Evolutionary conservation across 2,888 invertebrate species (phyloP).

Genomic region (Oscheius myriophilus): DNA sequence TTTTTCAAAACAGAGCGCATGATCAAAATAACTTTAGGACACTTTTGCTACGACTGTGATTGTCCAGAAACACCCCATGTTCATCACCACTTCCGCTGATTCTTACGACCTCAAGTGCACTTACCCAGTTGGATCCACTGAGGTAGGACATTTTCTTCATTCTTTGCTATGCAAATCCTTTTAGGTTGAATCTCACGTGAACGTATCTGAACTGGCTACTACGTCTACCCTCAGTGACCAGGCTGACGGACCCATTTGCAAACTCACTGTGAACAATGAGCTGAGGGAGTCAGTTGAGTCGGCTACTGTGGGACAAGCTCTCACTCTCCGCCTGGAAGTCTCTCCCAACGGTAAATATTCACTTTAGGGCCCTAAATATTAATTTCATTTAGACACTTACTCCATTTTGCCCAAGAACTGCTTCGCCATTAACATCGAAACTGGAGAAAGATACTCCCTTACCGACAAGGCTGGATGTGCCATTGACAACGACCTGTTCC

Average conservation of each 20-base stretch:
- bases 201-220: constrained; percentile 72
- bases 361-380: neutral
- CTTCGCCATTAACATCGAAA: constrained; percentile 69
- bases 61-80: constrained; percentile 93
- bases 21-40: constrained; percentile 51
- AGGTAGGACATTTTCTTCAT: constrained; percentile 12
- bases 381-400: constrained; percentile 44
- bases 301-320: constrained; percentile 54
- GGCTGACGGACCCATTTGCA: constrained; percentile 46
- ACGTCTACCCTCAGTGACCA: constrained; percentile 55
- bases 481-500: constrained; percentile 69
- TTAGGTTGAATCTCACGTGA: constrained; percentile 71
- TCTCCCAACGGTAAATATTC: constrained; percentile 42
- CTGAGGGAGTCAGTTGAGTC: constrained; percentile 49
- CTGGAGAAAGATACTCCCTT: constrained; percentile 66
- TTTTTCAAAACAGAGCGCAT: neutral
- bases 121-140: constrained; percentile 89
- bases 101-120: constrained; percentile 95
- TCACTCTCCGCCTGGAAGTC: constrained; percentile 52
- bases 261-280: constrained; percentile 59
- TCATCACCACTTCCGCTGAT: constrained; percentile 91
- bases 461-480: constrained; percentile 70
- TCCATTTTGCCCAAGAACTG: constrained; percentile 68
- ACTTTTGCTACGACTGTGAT: constrained; percentile 79
- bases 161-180: neutral